phyloP scores from a whole-genome alignment of 2,113 vertebrate species.

The Mungos mungo region DNA sequence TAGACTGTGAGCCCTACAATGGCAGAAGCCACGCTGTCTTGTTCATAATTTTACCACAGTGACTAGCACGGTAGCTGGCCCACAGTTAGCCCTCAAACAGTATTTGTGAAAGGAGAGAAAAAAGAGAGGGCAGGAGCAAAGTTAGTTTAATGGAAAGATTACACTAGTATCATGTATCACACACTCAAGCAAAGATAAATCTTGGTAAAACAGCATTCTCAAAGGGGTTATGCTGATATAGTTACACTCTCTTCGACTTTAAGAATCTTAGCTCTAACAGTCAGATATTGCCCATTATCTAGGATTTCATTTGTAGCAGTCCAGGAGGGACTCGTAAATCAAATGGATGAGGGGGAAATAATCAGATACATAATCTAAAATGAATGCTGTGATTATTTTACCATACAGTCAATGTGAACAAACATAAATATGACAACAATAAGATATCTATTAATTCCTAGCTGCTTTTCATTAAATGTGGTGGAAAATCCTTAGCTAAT shows the following conservation, averaged over 20 bases:
- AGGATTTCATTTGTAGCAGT: neutral
- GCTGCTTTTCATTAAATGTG: neutral
- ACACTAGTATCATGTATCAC: neutral
- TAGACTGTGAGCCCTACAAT: neutral
- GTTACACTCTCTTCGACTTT: neutral
- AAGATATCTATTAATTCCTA: neutral
- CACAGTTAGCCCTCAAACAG: neutral
- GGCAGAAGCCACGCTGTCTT: neutral
- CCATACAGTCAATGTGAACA: neutral
- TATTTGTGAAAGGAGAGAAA: neutral
- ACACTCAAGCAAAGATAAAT: neutral
- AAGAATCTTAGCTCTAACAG: neutral
- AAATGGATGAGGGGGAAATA: neutral
- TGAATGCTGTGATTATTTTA: neutral
- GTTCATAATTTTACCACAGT: neutral
- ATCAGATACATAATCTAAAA: neutral
- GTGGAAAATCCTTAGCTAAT: neutral
- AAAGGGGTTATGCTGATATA: neutral
- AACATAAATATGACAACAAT: neutral
- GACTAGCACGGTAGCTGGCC: neutral
- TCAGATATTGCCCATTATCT: neutral
- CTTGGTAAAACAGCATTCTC: neutral
- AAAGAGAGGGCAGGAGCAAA: neutral
- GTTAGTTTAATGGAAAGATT: neutral
- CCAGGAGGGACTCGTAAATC: neutral